A percentile compares a stretch with the other conserved stretches of the same genome.
Evolutionary conservation across 2,113 vertebrate genomes (phyloP).

Genomic region (Pandion haliaetus): DNA sequence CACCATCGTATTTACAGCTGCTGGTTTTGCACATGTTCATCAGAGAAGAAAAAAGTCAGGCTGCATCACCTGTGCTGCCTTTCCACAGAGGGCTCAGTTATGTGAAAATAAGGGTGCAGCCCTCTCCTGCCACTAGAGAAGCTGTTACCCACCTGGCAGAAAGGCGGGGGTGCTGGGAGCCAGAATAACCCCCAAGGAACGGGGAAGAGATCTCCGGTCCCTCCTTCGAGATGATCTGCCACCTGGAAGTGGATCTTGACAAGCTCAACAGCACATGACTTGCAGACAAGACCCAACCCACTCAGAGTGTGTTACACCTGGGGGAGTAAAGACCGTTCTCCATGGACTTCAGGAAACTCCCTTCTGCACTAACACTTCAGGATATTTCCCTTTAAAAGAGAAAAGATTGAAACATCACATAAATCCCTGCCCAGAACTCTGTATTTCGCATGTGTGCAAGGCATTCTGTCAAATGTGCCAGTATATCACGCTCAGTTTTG

Average conservation of each 20-base stretch:
- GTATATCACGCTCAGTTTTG: not conserved
- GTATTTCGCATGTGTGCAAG: accelerated
- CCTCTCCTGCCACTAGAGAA: not conserved
- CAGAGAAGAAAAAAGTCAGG: not conserved
- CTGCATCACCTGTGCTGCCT: not conserved
- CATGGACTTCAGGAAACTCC: not conserved
- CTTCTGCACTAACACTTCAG: not conserved
- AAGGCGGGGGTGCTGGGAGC: not conserved
- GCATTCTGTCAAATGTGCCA: not conserved
- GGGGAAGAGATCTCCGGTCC: accelerated
- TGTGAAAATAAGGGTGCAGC: not conserved
- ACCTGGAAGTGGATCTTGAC: not conserved
- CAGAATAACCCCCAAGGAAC: not conserved
- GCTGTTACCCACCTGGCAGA: not conserved
- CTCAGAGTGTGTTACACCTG: not conserved
- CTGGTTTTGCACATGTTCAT: not conserved
- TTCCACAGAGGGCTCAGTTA: not conserved
- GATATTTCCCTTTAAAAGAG: not conserved
- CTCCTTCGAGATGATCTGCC: not conserved
- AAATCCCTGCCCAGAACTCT: not conserved
- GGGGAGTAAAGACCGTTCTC: not conserved
- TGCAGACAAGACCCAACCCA: not conserved
- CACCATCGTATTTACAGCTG: not conserved
- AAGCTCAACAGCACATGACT: not conserved
- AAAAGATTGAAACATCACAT: not conserved